phyloP scores from a whole-genome alignment of 1,140 invertebrate species.

The Maconellicoccus hirsutus region DNA sequence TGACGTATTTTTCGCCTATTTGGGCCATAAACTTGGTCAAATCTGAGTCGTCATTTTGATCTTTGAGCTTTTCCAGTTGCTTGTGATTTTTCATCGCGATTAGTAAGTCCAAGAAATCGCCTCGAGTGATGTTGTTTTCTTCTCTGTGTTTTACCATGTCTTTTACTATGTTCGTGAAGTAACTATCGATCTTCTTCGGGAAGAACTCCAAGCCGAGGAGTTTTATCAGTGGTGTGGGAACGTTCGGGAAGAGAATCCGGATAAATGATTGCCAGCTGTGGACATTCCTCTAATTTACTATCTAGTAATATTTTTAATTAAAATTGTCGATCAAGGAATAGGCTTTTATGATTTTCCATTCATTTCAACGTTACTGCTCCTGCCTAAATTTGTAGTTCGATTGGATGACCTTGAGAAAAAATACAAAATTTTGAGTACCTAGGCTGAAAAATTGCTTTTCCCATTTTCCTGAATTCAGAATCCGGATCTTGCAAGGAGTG shows the following conservation, averaged over 20 bases:
- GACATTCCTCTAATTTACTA: too few relatives aligned
- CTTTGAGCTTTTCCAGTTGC: background rate
- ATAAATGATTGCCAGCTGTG: background rate
- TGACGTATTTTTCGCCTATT: background rate
- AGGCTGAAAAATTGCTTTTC: constrained; percentile 26
- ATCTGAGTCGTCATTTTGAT: background rate
- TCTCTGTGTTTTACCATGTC: constrained; percentile 32
- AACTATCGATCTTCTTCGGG: constrained; percentile 29
- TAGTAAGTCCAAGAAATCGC: constrained; percentile 34
- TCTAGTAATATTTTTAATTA: too few relatives aligned
- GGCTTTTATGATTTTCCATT: too few relatives aligned
- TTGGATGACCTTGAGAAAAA: too few relatives aligned
- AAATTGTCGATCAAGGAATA: too few relatives aligned
- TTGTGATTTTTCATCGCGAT: constrained; percentile 25
- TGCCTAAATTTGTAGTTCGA: too few relatives aligned
- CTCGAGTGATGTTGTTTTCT: constrained; percentile 29
- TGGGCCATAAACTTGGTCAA: background rate
- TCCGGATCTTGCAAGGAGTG: constrained; percentile 32
- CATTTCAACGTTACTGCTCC: too few relatives aligned
- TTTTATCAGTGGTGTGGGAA: background rate
- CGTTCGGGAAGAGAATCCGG: background rate
- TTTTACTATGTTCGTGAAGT: constrained; percentile 30
- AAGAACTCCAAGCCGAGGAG: constrained; percentile 17
- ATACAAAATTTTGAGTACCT: background rate
- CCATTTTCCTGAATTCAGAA: constrained; percentile 31